These are phyloP conservation scores for Hoplias malabaricus DNA, from an alignment of 2,113 vertebrate species.

Conservation along the genomic window DNA sequence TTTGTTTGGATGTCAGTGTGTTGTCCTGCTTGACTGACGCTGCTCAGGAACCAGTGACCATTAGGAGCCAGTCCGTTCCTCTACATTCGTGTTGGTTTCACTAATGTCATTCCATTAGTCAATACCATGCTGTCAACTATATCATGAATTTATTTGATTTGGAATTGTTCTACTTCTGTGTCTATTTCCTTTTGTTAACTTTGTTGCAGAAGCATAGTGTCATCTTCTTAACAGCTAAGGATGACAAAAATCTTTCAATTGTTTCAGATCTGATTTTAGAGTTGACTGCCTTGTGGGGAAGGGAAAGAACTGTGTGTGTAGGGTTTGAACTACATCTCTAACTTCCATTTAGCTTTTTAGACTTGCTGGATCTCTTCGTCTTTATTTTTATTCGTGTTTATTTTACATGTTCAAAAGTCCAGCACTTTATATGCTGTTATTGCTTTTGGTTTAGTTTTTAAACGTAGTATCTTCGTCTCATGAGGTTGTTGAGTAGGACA, in stretches of 20 bases:
- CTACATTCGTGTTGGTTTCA: conserved; percentile 4
- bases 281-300: too few species aligned
- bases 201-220: too few species aligned
- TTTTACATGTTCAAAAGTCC: conserved; percentile 20
- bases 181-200: too few species aligned
- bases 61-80: conserved; percentile 40
- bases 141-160: too few species aligned
- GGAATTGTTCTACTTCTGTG: too few species aligned
- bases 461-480: background rate
- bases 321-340: background rate
- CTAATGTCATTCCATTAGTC: background rate
- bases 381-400: conserved; percentile 38
- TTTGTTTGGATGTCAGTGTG: conserved; percentile 53
- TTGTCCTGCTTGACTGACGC: conserved; percentile 26
- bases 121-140: too few species aligned
- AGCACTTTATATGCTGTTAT: conserved; percentile 19
- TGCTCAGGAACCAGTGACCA: conserved; percentile 45
- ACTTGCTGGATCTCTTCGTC: conserved; percentile 15
- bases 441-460: conserved; percentile 40
- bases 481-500: background rate
- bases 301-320: too few species aligned
- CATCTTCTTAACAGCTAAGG: too few species aligned
- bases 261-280: too few species aligned
- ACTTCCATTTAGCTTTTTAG: background rate
- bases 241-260: too few species aligned